Base-by-base conservation (phyloP, 1,140 invertebrate species). In the Carposina sasakii region DNA sequence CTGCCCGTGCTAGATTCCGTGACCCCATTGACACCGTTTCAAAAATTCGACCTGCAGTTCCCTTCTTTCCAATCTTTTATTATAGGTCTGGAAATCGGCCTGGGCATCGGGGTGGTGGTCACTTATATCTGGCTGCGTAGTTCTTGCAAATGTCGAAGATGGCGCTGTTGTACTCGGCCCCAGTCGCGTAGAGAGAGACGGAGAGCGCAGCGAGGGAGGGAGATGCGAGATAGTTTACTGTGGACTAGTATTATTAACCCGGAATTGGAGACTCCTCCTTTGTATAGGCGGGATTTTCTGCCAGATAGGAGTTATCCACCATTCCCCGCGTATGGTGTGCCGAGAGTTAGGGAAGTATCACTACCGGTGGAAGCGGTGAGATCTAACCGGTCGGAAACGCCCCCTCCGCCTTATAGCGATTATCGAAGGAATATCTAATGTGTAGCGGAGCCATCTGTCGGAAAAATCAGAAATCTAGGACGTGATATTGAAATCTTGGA, bases 401-500 rank as follows among this genome's bases (percentile, higher is more conserved):
- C 85, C 0, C 85, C 85, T 1, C 85, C 85, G 2, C 76, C 81
- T 0, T 86, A 86, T 46, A 56, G 76, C 22, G 81, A 86, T 36
- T 70, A 67, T 47, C 58, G 67, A 31, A 53, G 56, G 19, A 66
- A 54, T n/a, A 43, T 46, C 33, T 46, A n/a, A n/a, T n/a, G n/a
- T n/a, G n/a, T n/a, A n/a, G n/a, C n/a, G n/a, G n/a, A n/a, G n/a
- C n/a, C n/a, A n/a, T n/a, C n/a, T n/a, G n/a, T n/a, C n/a, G n/a
- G n/a, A n/a, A n/a, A n/a, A n/a, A n/a, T n/a, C n/a, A n/a, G n/a
- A n/a, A n/a, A n/a, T n/a, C n/a, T n/a, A n/a, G n/a, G n/a, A n/a
- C n/a, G n/a, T n/a, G n/a, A n/a, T n/a, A n/a, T n/a, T n/a, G n/a
- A n/a, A n/a, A n/a, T n/a, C n/a, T n/a, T n/a, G n/a, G n/a, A n/a